Conservation (phyloP, 2,113 vertebrate species). For the Bufo bufo region DNA sequence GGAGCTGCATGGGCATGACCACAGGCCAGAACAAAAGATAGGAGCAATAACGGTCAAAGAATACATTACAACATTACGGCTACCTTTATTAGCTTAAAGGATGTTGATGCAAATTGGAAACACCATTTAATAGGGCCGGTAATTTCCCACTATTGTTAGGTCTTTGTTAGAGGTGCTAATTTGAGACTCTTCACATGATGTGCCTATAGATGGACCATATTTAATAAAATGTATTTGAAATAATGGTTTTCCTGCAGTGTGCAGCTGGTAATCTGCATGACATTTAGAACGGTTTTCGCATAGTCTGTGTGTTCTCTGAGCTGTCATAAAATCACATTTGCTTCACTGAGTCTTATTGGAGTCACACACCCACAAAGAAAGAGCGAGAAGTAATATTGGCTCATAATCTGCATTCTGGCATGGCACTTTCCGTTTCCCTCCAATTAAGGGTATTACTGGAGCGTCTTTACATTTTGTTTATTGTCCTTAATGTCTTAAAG, state of each 20-base stretch:
- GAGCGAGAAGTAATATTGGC: conserved; percentile 30
- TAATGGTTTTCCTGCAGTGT: neutral
- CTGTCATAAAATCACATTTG: conserved; percentile 49
- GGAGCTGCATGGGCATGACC: too few species aligned
- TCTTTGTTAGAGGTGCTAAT: neutral
- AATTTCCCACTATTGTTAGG: neutral
- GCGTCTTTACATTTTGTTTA: conserved; percentile 32
- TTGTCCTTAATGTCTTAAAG: conserved; percentile 21
- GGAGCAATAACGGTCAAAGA: too few species aligned
- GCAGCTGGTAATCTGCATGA: conserved; percentile 22
- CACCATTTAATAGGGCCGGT: neutral
- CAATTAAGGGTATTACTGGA: conserved; percentile 39
- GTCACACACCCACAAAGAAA: conserved; percentile 32
- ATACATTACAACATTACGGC: too few species aligned
- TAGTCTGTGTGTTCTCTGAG: conserved; percentile 15
- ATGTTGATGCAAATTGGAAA: too few species aligned
- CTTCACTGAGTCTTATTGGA: conserved; percentile 34
- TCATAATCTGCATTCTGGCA: conserved; percentile 7
- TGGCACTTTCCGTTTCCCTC: conserved; percentile 8
- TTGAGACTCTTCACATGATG: neutral
- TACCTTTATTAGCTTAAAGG: too few species aligned
- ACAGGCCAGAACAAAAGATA: too few species aligned
- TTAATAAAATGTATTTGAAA: neutral
- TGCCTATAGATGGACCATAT: neutral
- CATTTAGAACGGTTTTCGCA: conserved; percentile 19